Conservation (phyloP, 2,888 invertebrate species). For the Corbicula japonica region DNA sequence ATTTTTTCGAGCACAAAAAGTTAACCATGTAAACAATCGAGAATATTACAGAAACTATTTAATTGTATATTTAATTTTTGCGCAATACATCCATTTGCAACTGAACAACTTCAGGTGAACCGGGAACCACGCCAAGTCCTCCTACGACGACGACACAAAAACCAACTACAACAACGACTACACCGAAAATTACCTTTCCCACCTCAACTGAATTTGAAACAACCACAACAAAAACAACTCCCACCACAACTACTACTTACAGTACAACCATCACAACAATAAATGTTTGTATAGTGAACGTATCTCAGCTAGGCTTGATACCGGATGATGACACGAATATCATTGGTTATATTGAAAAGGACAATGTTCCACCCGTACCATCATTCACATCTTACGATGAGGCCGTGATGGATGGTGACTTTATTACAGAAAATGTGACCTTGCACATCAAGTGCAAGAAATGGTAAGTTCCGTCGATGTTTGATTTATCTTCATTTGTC, state of each 20-base stretch:
- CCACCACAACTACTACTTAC: neutral
- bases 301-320: neutral
- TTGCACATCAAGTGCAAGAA: conserved; percentile 47
- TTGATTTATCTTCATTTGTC: too few relatives aligned
- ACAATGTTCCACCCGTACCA: conserved; percentile 44
- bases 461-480: conserved; percentile 47
- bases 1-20: too few relatives aligned
- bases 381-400: conserved; percentile 43
- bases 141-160: neutral
- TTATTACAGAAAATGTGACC: conserved; percentile 37
- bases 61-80: too few relatives aligned
- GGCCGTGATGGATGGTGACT: conserved; percentile 38
- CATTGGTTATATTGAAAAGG: conserved; percentile 58
- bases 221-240: neutral
- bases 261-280: neutral
- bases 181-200: neutral
- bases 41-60: too few relatives aligned
- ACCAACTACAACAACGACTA: neutral
- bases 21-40: too few relatives aligned
- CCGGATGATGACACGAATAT: conserved; percentile 8
- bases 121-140: neutral
- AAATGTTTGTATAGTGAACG: neutral
- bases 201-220: neutral
- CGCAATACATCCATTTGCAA: too few relatives aligned
- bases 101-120: too few relatives aligned